Evolutionary conservation across 2,113 vertebrate species (phyloP), one percentile per base, ranked within the genome.

Genomic region (Microcebus murinus): DNA sequence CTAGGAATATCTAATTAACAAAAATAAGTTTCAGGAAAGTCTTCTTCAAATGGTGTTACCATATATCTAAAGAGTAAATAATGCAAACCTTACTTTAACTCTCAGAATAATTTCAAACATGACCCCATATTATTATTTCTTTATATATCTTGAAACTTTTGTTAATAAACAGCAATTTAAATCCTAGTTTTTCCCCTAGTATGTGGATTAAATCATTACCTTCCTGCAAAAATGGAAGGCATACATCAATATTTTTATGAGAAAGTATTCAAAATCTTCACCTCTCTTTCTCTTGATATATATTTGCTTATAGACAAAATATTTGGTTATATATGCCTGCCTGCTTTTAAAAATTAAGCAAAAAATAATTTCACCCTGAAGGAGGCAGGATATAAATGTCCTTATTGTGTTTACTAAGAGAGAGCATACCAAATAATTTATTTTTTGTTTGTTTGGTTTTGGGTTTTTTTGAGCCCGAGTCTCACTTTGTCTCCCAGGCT

Each of bases 271-370:
- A 71, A 90, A 92, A 34, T 7, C 5, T 79, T 31, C 36, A 61
- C 50, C 7, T 57, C 21, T 34, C 31, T 68, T 12, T 55, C 17
- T 31, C 36, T 59, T 42, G 77, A 80, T 52, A 61, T 36, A 11
- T 48, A 42, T 94, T 57, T 81, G 3, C 29, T 67, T 76, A 25
- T 45, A 48, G 23, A 80, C 70, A 8, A 59, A 95, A 81, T 59
- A 55, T 90, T 91, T 80, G 8, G 1, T 67, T 90, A 6, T n/a
- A 31, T 86, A 10, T 17, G 14, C 81, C 68, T 90, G 1, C n/a
- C 50, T 31, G 17, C 6, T 91, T 96, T 96, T 89, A 52, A 92
- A 93, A 63, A 90, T 42, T n/a, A 65, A 34, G 31, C 80, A 12
- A 39, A 82, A 83, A 92, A 79, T 61, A 65, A 12, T 27, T 65